Evolutionary conservation across 2,888 invertebrate species (phyloP), one percentile per base, ranked within the genome.

Genomic region (Synanthedon formicaeformis): DNA sequence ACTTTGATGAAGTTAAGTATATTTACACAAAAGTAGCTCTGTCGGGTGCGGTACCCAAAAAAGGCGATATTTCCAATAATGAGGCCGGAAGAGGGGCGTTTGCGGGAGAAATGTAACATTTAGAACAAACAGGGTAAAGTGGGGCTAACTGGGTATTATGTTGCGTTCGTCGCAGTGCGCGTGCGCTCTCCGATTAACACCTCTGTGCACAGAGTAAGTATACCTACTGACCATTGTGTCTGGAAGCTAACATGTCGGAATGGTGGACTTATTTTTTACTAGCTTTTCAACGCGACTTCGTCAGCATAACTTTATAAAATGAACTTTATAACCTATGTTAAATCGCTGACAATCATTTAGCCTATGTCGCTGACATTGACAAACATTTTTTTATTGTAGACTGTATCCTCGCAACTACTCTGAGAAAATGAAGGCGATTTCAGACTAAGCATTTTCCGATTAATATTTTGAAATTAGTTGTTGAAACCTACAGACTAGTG

Each of bases 81-180:
- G 72, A 67, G 63, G 67, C 73, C 83, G 84, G 85, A 83, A 83
- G 77, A 78, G 73, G 77, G 60, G 74, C 73, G 77, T 79, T 81
- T 75, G 74, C 72, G 70, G 81, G 81, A 74, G 65, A 75, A 81
- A 79, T 68, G 75, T 83, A 84, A 84, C 69, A 66, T 67, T 66
- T 68, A 77, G 67, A 72, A 75, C 73, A 81, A 85, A 86, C 61
- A 83, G 78, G 79, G 73, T 77, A 78, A 75, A 78, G 78, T 79
- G 75, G 70, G 75, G 59, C 75, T 80, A 81, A 80, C 78, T 69
- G 74, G 74, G 61, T 67, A 69, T 70, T 62, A 67, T 66, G 71
- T 65, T 68, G 69, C 69, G 61, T 55, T 34, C 62, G 58, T 48
- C 34, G 34, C 34, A 34, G 34, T 73, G 78, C 79, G 71, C 71